Evolutionary conservation across 2,888 invertebrate species (phyloP).

Genomic region (Schrankia costaestrigalis): DNA sequence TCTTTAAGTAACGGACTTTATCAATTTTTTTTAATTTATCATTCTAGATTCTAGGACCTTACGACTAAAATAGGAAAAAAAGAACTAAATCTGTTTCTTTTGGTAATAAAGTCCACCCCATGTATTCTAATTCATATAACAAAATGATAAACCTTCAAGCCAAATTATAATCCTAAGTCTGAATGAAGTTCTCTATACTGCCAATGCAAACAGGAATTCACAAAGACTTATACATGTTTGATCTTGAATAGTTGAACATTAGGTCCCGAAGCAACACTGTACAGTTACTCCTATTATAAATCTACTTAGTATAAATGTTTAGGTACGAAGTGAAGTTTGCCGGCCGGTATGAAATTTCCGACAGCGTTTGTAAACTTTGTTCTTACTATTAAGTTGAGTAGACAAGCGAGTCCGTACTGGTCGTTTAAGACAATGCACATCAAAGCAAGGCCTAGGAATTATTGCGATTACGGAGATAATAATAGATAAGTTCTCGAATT

Average conservation of each 20-base stretch:
- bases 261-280: constrained; percentile 8
- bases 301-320: constrained; percentile 46
- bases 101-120: no score
- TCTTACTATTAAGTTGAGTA: constrained; percentile 45
- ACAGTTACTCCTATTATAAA: constrained; percentile 29
- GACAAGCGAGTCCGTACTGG: constrained; percentile 34
- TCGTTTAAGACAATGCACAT: constrained; percentile 48
- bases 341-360: constrained; percentile 62
- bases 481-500: background rate
- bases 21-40: no score
- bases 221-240: no score
- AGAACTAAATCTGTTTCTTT: no score
- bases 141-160: no score
- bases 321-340: constrained; percentile 40
- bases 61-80: no score
- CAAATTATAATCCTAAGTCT: no score
- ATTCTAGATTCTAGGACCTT: no score
- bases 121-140: no score
- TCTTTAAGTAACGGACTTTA: no score
- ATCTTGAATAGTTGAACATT: constrained; percentile 15
- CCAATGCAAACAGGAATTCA: no score
- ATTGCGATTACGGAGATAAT: constrained; percentile 22
- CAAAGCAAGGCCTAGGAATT: constrained; percentile 38
- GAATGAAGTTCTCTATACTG: no score
- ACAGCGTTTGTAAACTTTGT: constrained; percentile 56